Evolutionary conservation across 2,113 vertebrate genomes (phyloP), one percentile per base, ranked within the genome.

Genomic region (Albula goreensis): DNA sequence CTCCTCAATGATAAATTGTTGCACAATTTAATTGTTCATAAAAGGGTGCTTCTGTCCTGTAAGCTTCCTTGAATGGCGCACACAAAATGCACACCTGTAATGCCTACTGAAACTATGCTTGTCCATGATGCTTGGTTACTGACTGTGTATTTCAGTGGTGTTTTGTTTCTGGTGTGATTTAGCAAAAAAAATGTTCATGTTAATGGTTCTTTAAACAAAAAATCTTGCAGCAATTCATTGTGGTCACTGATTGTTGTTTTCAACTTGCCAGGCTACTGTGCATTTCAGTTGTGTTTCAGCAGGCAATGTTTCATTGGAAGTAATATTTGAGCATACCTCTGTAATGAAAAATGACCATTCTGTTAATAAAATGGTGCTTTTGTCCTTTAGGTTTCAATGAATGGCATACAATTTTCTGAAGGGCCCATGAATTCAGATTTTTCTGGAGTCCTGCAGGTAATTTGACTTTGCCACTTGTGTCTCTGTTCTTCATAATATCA

Each of bases 401-500:
- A 97, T 92, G 96, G 95, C 91, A 93, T 96, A 19, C 96, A 97
- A 93, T 97, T 97, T 92, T 94, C 96, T 56, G 97, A 97, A 92
- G 95, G 94, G 90, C 95, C 97, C 70, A 95, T 97, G 86, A 96
- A 95, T 86, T 95, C 97, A 78, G 97, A 97, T 90, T 97, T 97
- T 93, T 96, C 96, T 1, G 95, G 96, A 89, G 96, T 97, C 89
- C 96, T 97, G 90, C 97, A 98, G 96, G 97, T 97, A 96, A 87
- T 83, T 31, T 12, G 1, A 83, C 10, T 4, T 8, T 19, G 19
- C 31, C 31, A 41, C 6, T 80, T 7, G 15, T 60, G 25, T 2
- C 22, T 25, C 12, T 85, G 78, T 81, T 51, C 8, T 9, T 11
- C 60, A 22, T 66, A 22, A 66, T 66, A 19, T 66, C 22, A 5